phyloP scores from a whole-genome alignment of 2,888 invertebrate genomes.

The Fragum whitleyi region DNA sequence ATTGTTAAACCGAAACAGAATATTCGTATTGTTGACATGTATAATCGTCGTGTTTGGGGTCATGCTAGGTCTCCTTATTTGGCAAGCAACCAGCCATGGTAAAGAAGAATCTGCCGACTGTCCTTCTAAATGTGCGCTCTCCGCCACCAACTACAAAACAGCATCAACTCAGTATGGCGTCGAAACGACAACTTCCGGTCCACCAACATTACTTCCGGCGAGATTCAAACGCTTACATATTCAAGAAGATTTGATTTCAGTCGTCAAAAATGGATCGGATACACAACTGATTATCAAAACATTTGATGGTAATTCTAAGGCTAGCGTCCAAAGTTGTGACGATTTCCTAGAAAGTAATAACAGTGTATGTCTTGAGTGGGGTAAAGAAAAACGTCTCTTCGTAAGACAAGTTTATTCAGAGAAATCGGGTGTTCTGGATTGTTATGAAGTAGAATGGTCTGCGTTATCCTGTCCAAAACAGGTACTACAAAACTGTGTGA shows the following conservation, averaged over 20 bases:
- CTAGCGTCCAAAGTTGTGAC: background rate
- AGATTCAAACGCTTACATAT: background rate
- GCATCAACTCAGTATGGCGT: background rate
- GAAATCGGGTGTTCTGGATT: slow-evolving; percentile 34
- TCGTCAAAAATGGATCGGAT: background rate
- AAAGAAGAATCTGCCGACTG: background rate
- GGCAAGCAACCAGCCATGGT: background rate
- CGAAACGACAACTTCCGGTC: background rate
- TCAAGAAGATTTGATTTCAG: background rate
- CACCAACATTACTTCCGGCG: background rate
- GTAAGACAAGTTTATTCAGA: background rate
- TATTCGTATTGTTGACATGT: background rate
- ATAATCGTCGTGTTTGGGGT: background rate
- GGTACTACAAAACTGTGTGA: slow-evolving; percentile 72
- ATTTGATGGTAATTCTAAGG: background rate
- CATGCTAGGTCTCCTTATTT: background rate
- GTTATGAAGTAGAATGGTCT: slow-evolving; percentile 70
- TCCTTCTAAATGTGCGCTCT: background rate
- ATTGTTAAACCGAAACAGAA: background rate
- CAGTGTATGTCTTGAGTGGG: slow-evolving; percentile 15
- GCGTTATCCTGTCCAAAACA: slow-evolving; percentile 66
- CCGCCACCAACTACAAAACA: background rate
- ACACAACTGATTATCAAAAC: background rate
- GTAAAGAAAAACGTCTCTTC: slow-evolving; percentile 6
- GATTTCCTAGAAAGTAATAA: background rate